Percentiles rank a stretch among this genome's conserved stretches.
phyloP scores from a whole-genome alignment of 2,888 invertebrate species.

The Lochmaea crataegi region DNA sequence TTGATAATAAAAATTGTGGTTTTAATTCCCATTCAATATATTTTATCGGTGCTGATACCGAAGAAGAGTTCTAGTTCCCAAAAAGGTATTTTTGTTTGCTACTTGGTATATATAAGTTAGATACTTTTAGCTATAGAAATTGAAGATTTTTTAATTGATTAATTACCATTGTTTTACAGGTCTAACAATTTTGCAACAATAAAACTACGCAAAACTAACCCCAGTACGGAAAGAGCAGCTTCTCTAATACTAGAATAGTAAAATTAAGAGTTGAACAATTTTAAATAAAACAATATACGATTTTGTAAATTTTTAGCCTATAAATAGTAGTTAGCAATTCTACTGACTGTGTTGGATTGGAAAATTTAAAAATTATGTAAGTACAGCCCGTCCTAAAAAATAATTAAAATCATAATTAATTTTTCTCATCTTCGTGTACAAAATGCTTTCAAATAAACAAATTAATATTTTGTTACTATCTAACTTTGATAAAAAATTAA shows the following conservation, averaged over 20 bases:
- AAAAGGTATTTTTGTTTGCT: no score
- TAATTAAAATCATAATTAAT: background rate
- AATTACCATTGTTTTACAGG: conserved; percentile 69
- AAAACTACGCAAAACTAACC: conserved; percentile 87
- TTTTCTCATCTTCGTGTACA: background rate
- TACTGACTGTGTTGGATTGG: background rate
- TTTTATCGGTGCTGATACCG: no score
- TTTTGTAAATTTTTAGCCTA: background rate
- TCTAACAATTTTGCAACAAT: conserved; percentile 89
- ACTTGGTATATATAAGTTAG: no score
- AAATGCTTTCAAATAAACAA: background rate
- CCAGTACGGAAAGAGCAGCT: conserved; percentile 83
- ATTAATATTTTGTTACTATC: no score
- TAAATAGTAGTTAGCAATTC: background rate
- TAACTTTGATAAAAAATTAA: no score
- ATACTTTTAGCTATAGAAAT: no score
- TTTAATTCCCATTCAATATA: no score
- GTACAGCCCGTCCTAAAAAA: background rate
- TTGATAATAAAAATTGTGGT: no score
- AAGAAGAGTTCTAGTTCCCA: no score
- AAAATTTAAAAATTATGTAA: background rate
- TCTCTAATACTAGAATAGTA: conserved; percentile 66
- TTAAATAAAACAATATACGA: background rate
- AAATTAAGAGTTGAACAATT: background rate
- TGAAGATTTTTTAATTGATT: background rate